Conservation (phyloP, 2,113 vertebrate genomes). For the Centropus bengalensis region DNA sequence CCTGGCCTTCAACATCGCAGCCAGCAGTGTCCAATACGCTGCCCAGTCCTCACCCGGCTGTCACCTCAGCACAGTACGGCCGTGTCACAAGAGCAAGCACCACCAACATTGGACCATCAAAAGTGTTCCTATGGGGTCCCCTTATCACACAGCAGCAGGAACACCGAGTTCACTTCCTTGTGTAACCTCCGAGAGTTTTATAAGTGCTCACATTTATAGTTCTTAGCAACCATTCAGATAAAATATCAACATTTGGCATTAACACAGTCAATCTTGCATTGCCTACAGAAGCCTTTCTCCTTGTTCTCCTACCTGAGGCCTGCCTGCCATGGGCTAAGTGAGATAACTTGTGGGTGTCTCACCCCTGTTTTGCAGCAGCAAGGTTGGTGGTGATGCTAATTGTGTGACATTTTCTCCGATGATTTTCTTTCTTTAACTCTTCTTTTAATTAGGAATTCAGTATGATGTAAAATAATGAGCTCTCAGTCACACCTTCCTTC, state of each 20-base stretch:
- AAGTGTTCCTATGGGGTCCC: not conserved
- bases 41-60: not conserved
- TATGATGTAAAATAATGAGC: constrained; percentile 35
- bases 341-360: not conserved
- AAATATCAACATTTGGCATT: accelerated
- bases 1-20: not conserved
- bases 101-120: not conserved
- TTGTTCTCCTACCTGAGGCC: not conserved
- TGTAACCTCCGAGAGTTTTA: not conserved
- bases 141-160: not conserved
- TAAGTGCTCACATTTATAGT: not conserved
- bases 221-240: not conserved
- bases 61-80: not conserved
- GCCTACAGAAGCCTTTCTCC: not conserved
- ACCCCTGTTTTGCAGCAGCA: not conserved
- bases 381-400: not conserved
- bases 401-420: constrained; percentile 15
- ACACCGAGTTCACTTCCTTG: not conserved
- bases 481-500: constrained; percentile 55
- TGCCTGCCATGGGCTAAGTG: not conserved
- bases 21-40: not conserved
- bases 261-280: not conserved
- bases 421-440: constrained; percentile 30
- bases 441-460: constrained; percentile 45
- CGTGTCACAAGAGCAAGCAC: not conserved